Evolutionary conservation across 2,888 invertebrate genomes (phyloP), one percentile per base, ranked within the genome.

Genomic region (Callyntrura guangdongensis): DNA sequence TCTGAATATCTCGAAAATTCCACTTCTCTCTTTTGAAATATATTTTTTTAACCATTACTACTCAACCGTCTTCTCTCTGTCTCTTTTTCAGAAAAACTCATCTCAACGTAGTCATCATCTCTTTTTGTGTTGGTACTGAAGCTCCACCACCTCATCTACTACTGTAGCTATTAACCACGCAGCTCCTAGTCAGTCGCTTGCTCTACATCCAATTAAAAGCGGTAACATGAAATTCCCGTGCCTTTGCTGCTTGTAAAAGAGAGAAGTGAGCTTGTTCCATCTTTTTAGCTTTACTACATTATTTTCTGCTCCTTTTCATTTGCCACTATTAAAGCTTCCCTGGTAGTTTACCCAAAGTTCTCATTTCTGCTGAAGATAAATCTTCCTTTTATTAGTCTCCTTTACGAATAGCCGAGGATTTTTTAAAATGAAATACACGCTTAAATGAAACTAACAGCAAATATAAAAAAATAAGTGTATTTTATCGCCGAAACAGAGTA

Each of bases 121-220:
- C 36, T 36, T 36, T 36, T 36, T 36, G 36, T 36, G 36, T 36
- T 36, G 36, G 36, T 36, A 36, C 36, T 6, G 36, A 36, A 56
- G 5, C 56, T 4, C n/a, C 56, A 56, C 17, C n/a, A 56, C 17
- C 56, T 14, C 17, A 1, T 1, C n/a, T 8, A 20, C n/a, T 8
- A 8, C 17, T 4, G 9, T 64, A n/a, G 17, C 61, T 64, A 9
- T 25, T 64, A 11, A 17, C 17, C 20, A 61, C 59, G 17, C 61
- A 17, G 22, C 9, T 36, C 36, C 22, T 64, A 17, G 0, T 36
- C 6, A 6, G 36, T 36, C 36, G 2, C 25, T 27, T 69, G 67
- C 36, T 27, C 67, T 36, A 69, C n/a, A 69, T 69, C 36, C 67
- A 69, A 69, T 69, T 69, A 69, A 69, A 36, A 69, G 61, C 27